phyloP scores from a whole-genome alignment of 2,797 vertebrate genomes.

The Mormyrops boulengeri region DNA sequence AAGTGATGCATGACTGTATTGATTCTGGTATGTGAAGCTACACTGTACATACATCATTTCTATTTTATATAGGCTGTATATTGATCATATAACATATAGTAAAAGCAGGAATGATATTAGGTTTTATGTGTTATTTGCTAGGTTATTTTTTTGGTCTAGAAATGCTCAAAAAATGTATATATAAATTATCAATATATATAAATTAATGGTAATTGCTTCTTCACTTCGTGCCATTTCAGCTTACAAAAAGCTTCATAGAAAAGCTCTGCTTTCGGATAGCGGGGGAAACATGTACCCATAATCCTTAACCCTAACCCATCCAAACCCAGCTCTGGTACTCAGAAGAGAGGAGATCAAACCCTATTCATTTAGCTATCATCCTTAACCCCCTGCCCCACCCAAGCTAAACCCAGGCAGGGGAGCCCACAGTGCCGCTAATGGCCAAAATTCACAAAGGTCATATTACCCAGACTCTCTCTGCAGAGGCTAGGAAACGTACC shows the following conservation, averaged over 20 bases:
- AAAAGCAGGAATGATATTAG: too few relatives aligned
- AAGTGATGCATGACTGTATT: background rate
- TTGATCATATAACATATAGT: too few relatives aligned
- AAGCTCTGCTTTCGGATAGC: background rate
- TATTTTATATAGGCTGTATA: background rate
- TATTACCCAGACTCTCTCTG: background rate
- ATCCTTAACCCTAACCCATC: slow-evolving; percentile 28
- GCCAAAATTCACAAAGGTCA: background rate
- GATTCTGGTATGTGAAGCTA: background rate
- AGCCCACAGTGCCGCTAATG: background rate
- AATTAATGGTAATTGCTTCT: background rate
- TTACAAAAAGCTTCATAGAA: background rate
- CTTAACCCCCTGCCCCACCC: background rate
- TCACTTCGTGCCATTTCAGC: background rate
- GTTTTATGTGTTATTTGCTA: background rate
- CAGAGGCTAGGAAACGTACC: background rate
- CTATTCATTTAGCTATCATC: background rate
- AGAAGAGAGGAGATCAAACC: background rate
- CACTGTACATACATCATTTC: background rate
- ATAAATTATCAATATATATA: too few relatives aligned
- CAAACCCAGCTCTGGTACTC: slow-evolving; percentile 57
- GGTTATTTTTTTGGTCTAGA: background rate
- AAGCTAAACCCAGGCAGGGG: background rate
- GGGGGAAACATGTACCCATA: background rate
- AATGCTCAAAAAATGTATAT: too few relatives aligned